phyloP scores from a whole-genome alignment of 2,797 vertebrate genomes.

The Sebastes minor region DNA sequence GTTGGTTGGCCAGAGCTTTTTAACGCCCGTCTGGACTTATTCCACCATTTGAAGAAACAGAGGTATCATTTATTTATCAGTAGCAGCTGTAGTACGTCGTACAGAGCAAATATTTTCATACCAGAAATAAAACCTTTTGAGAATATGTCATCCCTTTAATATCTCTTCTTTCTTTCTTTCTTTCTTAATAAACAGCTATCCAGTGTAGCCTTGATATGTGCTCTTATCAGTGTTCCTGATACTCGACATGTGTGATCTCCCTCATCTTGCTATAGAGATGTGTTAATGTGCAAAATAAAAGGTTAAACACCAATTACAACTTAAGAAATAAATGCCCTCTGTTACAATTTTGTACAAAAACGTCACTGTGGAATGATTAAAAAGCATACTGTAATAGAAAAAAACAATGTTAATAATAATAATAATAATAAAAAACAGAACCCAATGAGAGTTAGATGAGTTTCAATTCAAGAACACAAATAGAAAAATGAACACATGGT shows the following conservation, averaged over 20 bases:
- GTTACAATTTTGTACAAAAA: slow-evolving; percentile 66
- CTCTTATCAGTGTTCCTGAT: slow-evolving; percentile 58
- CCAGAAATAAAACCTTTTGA: slow-evolving; percentile 62
- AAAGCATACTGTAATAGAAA: slow-evolving; percentile 49
- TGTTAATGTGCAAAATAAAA: slow-evolving; percentile 81
- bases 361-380: slow-evolving; percentile 45
- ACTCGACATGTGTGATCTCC: slow-evolving; percentile 49
- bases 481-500: slow-evolving; percentile 39
- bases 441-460: slow-evolving; percentile 46
- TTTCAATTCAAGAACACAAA: slow-evolving; percentile 53
- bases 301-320: slow-evolving; percentile 66
- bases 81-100: slow-evolving; percentile 11
- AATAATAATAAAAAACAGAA: slow-evolving; percentile 30
- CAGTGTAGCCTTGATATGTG: slow-evolving; percentile 70
- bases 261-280: slow-evolving; percentile 75
- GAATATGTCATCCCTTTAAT: slow-evolving; percentile 69
- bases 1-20: slow-evolving; percentile 82
- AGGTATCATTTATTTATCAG: slow-evolving; percentile 4
- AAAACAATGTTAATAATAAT: slow-evolving; percentile 58
- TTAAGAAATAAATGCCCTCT: slow-evolving; percentile 73
- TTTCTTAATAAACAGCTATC: slow-evolving; percentile 51
- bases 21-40: slow-evolving; percentile 25
- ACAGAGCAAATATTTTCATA: slow-evolving; percentile 81
- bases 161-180: slow-evolving; percentile 28
- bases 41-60: slow-evolving; percentile 29